Conservation (phyloP, 1,140 invertebrate genomes). For the Trialeurodes vaporariorum region DNA sequence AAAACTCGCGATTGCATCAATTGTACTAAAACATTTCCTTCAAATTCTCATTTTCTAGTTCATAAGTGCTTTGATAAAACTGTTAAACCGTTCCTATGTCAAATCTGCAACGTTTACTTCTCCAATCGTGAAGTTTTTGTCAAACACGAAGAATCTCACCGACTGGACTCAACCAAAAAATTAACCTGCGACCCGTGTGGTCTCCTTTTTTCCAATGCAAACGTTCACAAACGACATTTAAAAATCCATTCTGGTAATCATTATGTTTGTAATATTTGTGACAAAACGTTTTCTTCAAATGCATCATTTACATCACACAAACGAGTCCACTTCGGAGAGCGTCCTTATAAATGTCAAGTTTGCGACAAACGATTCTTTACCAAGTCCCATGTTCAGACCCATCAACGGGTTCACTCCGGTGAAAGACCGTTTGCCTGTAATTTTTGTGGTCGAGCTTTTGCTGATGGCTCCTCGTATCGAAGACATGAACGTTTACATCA, state of each 20-base stretch:
- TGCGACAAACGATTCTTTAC: slow-evolving; percentile 80
- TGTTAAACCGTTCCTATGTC: background rate
- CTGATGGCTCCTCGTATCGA: slow-evolving; percentile 23
- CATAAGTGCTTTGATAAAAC: background rate
- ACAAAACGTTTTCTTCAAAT: slow-evolving; percentile 22
- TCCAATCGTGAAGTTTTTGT: background rate
- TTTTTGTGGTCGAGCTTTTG: slow-evolving; percentile 45
- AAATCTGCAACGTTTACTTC: background rate
- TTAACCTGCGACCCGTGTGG: background rate
- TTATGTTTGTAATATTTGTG: slow-evolving; percentile 20
- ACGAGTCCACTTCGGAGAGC: slow-evolving; percentile 22
- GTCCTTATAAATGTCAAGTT: slow-evolving; percentile 63
- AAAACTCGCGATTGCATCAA: background rate
- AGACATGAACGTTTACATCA: slow-evolving; percentile 46
- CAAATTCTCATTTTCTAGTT: background rate
- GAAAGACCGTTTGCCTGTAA: slow-evolving; percentile 43
- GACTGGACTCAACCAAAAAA: background rate
- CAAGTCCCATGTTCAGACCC: slow-evolving; percentile 77
- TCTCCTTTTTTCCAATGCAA: no score
- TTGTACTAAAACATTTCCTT: background rate
- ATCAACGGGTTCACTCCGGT: slow-evolving; percentile 63
- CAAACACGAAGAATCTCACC: background rate
- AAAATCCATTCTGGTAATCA: background rate
- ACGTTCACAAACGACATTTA: background rate
- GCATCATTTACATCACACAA: slow-evolving; percentile 20